These are phyloP conservation scores for Oscheius sp. DNA, from an alignment of 2,888 invertebrate species.

Conservation along the genomic window DNA sequence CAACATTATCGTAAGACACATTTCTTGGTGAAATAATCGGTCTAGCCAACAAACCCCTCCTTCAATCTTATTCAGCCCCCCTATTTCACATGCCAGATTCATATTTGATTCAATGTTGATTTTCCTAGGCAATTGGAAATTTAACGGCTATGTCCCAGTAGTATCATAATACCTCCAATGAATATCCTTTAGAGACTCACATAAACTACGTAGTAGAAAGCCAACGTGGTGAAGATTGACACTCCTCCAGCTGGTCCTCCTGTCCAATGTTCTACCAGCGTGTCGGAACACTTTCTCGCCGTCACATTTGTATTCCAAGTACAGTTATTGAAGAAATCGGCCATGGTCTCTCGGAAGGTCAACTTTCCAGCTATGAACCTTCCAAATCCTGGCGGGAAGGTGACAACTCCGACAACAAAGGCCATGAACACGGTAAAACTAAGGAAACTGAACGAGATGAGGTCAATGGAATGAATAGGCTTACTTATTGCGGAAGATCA, in stretches of 20 bases:
- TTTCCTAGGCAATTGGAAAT: no score
- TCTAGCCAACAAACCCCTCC: no score
- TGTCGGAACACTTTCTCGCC: conserved; percentile 39
- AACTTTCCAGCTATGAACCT: conserved; percentile 77
- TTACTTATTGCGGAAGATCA: conserved; percentile 56
- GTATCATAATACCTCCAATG: no score
- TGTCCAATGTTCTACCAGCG: conserved; percentile 53
- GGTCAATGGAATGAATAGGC: not conserved
- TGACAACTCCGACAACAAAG: conserved; percentile 73
- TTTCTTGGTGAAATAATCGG: no score
- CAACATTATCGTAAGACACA: no score
- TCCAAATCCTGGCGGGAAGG: conserved; percentile 90
- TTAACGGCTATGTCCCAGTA: not conserved
- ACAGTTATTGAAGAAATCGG: conserved; percentile 57
- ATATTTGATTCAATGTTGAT: no score
- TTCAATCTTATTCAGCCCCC: no score
- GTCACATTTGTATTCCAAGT: conserved; percentile 51
- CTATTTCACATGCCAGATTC: no score
- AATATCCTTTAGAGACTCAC: no score
- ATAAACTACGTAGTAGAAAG: conserved; percentile 47
- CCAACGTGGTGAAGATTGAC: conserved; percentile 50
- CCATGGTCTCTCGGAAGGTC: conserved; percentile 58
- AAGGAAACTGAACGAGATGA: conserved; percentile 47
- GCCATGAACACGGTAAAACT: conserved; percentile 55
- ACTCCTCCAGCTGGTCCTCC: conserved; percentile 49